Conservation (phyloP, 2,113 vertebrate species). For the Ellobius talpinus region DNA sequence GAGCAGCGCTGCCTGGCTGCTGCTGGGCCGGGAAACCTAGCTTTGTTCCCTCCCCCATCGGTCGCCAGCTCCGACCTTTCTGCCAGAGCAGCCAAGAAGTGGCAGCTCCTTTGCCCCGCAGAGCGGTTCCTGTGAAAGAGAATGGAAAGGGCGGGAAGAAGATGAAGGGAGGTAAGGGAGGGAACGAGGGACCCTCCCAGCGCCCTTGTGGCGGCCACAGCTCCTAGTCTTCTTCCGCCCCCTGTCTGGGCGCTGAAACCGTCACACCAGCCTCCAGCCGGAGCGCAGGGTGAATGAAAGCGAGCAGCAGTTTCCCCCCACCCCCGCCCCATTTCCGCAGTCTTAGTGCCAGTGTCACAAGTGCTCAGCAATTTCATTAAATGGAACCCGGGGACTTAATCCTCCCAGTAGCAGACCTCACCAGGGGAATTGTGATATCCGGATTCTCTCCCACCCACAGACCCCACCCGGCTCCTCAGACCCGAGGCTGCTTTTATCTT, state of each 20-base stretch:
- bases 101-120: not conserved
- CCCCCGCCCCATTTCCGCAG: conserved; percentile 80
- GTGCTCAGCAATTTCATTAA: conserved; percentile 70
- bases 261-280: not conserved
- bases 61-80: conserved; percentile 7
- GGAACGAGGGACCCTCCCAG: not conserved
- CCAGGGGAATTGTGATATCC: conserved; percentile 62
- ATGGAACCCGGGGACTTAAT: conserved; percentile 73
- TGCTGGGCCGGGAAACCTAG: not conserved
- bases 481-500: conserved; percentile 71
- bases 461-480: conserved; percentile 53
- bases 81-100: not conserved
- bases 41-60: not conserved
- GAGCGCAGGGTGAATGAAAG: conserved; percentile 58
- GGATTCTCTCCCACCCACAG: conserved; percentile 54
- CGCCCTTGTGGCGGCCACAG: fast-evolving
- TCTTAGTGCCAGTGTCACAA: conserved; percentile 57
- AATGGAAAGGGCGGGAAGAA: not conserved
- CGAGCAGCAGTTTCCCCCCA: conserved; percentile 13
- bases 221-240: conserved; percentile 36
- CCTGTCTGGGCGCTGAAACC: not conserved
- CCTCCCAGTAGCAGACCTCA: conserved; percentile 43
- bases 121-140: not conserved
- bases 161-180: not conserved
- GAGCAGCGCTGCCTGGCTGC: conserved; percentile 59